Base-by-base conservation (phyloP, 2,113 vertebrate species). In the Myocastor coypus region DNA sequence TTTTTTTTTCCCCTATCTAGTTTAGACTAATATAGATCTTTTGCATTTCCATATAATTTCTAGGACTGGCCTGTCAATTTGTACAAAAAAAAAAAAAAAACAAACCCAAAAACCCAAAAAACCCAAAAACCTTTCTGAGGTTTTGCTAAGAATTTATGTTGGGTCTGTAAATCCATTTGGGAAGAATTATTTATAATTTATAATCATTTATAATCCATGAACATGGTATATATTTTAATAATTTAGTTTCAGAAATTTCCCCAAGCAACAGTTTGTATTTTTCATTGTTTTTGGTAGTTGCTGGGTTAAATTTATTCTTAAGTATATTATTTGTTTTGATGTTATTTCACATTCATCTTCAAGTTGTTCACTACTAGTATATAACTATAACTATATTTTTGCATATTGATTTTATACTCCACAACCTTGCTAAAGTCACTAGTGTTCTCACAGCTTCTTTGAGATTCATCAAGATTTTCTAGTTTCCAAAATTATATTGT, bases 381-480 rank as follows among this genome's bases (percentile, higher is more conserved):
- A 78, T 1, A 86, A 52, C 7, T 71, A 34, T 42, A 61, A 71
- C 5, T 40, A 22, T 7, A 64, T 64, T 68, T 94, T 80, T 89
- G 13, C 83, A 64, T 63, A 83, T 10, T 95, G 42, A 77, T 32
- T 10, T 73, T 82, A 71, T 55, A 82, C 30, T 40, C 32, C 88
- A 1, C 7, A 69, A 86, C 16, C 59, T 10, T 55, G 40, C 19
- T 83, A 88, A 91, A 59, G 8, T 96, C 78, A 59, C 24, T 42
- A 78, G 82, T 80, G 57, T 86, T 85, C 78, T 80, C 9, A 34
- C 46, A 77, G 68, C 9, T 94, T 89, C 83, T 5, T 5, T n/a
- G 34, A 68, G 40, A 46, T 83, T 93, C 28, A 2, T 85, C 69
- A 94, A 34, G 32, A 87, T 81, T 93, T 95, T 93, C 55, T 93